Evolutionary conservation across 1,140 invertebrate genomes (phyloP).

Genomic region (Coptotermes formosanus): DNA sequence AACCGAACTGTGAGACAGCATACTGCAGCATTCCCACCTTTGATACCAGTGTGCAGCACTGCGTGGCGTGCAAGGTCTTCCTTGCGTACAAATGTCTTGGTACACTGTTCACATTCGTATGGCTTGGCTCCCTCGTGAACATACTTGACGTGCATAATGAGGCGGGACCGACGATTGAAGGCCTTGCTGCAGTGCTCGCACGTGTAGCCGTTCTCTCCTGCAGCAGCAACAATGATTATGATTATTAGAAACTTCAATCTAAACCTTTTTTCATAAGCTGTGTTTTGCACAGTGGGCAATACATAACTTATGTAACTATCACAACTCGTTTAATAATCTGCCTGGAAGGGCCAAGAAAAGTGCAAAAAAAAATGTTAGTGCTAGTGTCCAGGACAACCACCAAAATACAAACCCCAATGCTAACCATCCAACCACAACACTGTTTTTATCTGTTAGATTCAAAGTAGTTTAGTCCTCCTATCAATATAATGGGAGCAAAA

Average conservation of each 20-base stretch:
- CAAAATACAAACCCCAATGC: too few relatives aligned
- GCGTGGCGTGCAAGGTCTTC: slow-evolving; percentile 64
- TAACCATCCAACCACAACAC: too few relatives aligned
- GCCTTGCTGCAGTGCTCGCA: slow-evolving; percentile 71
- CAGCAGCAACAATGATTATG: slow-evolving; percentile 23
- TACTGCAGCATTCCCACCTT: slow-evolving; percentile 47
- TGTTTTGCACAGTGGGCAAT: neutral
- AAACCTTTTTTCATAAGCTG: neutral
- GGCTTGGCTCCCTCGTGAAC: slow-evolving; percentile 64
- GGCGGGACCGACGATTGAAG: slow-evolving; percentile 67
- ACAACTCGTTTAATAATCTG: too few relatives aligned
- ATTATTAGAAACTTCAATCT: neutral
- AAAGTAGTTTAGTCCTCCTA: too few relatives aligned
- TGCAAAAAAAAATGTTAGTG: too few relatives aligned
- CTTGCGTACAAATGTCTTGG: slow-evolving; percentile 65
- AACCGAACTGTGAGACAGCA: too few relatives aligned
- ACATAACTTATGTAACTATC: too few relatives aligned
- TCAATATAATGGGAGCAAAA: too few relatives aligned
- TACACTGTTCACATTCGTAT: slow-evolving; percentile 59
- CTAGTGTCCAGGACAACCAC: too few relatives aligned
- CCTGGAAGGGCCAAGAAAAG: too few relatives aligned
- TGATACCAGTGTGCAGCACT: slow-evolving; percentile 61
- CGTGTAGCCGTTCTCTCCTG: slow-evolving; percentile 66
- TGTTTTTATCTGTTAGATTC: too few relatives aligned
- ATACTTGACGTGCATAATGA: slow-evolving; percentile 65